Evolutionary conservation across 2,888 invertebrate genomes (phyloP).

Genomic region (Bruchidius siliquastri): DNA sequence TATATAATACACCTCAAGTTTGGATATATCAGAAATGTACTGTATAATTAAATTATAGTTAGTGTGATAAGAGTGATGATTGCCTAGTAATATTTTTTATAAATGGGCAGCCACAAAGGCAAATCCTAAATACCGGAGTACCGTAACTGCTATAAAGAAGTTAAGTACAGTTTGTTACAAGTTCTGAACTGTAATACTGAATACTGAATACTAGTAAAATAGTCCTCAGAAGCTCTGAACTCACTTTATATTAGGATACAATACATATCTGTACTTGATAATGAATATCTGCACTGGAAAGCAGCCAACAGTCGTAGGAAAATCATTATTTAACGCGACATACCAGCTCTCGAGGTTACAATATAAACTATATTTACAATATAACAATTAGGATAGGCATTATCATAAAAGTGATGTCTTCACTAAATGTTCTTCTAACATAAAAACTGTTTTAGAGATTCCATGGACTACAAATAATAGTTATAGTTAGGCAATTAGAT

Average conservation of each 20-base stretch:
- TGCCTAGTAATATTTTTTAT: too few species aligned
- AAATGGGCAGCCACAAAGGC: too few species aligned
- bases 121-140: too few species aligned
- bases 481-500: neutral
- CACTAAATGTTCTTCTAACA: neutral
- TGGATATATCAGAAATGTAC: too few species aligned
- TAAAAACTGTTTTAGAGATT: neutral
- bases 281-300: neutral
- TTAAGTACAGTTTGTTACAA: too few species aligned
- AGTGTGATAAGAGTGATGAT: too few species aligned
- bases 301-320: neutral
- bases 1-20: too few species aligned
- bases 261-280: neutral
- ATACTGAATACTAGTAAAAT: too few species aligned
- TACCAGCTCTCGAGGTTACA: neutral
- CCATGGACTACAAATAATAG: neutral
- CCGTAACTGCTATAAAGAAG: too few species aligned
- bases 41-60: too few species aligned
- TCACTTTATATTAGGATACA: neutral
- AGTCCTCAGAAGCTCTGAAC: neutral
- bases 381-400: neutral
- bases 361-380: neutral
- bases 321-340: neutral
- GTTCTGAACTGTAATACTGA: too few species aligned
- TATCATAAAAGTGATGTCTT: neutral